Evolutionary conservation across 2,888 invertebrate genomes (phyloP).

Genomic region (Microplitis deprimator): DNA sequence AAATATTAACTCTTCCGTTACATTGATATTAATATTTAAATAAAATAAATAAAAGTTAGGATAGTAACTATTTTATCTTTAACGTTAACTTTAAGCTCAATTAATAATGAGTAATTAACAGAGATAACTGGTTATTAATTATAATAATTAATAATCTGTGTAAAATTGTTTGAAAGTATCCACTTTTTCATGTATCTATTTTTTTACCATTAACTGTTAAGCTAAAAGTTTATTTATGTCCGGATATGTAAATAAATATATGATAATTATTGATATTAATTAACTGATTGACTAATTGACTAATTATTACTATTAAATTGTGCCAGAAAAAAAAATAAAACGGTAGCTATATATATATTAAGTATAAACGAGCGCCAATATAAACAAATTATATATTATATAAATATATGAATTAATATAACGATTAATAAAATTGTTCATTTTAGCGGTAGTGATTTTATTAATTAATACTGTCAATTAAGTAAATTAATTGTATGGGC

Average conservation of each 20-base stretch:
- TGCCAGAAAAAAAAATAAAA: slow-evolving; percentile 11
- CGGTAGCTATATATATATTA: background rate
- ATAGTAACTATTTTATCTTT: too few species aligned
- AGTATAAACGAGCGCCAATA: background rate
- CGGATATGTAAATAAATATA: slow-evolving; percentile 52
- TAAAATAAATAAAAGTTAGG: background rate
- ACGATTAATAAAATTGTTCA: background rate
- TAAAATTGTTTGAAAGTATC: slow-evolving; percentile 42
- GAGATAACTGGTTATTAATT: slow-evolving; percentile 18
- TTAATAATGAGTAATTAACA: slow-evolving; percentile 28
- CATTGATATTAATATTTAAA: background rate
- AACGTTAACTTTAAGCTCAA: background rate
- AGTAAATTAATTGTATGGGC: background rate
- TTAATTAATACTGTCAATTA: background rate
- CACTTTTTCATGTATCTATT: slow-evolving; percentile 58
- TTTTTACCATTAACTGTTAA: slow-evolving; percentile 62
- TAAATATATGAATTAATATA: too few species aligned
- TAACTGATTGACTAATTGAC: background rate
- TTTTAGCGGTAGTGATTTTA: background rate
- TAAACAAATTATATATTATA: slow-evolving; percentile 25
- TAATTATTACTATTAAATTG: slow-evolving; percentile 17
- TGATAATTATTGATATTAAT: slow-evolving; percentile 33
- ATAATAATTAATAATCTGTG: background rate
- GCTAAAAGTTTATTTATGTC: slow-evolving; percentile 58
- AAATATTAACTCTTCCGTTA: slow-evolving; percentile 4